Evolutionary conservation across 2,113 vertebrate species (phyloP).

Genomic region (Lucifuga dentata): DNA sequence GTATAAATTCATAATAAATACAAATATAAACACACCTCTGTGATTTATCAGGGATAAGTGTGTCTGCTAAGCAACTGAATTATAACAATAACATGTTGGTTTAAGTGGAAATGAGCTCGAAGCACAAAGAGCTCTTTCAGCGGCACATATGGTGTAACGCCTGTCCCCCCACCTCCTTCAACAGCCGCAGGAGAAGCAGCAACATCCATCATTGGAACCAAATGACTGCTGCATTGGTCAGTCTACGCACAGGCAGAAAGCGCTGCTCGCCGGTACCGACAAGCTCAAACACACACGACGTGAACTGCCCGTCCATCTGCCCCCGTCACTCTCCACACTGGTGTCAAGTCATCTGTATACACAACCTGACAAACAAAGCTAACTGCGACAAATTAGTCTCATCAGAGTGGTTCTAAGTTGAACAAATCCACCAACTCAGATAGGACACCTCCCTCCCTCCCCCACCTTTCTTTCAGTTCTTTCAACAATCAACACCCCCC

Average conservation of each 20-base stretch:
- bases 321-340: constrained; percentile 38
- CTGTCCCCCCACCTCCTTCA: constrained; percentile 43
- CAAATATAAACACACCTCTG: constrained; percentile 66
- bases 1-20: constrained; percentile 52
- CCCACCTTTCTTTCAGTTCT: constrained; percentile 20
- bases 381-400: constrained; percentile 56
- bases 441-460: neutral
- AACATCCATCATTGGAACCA: constrained; percentile 39
- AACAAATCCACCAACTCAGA: constrained; percentile 17
- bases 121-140: constrained; percentile 70
- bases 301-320: constrained; percentile 10
- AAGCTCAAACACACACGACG: constrained; percentile 14
- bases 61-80: constrained; percentile 72
- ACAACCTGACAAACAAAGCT: constrained; percentile 38
- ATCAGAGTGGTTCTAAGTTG: constrained; percentile 25
- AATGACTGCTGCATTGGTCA: constrained; percentile 34
- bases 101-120: constrained; percentile 51
- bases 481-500: constrained; percentile 42
- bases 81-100: constrained; percentile 73
- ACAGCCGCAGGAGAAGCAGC: constrained; percentile 38
- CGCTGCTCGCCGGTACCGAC: constrained; percentile 3
- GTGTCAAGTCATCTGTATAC: constrained; percentile 57
- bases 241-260: constrained; percentile 13
- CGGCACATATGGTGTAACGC: constrained; percentile 55
- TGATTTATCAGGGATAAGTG: constrained; percentile 70